These are phyloP conservation scores for Meloidogyne floridensis DNA, from an alignment of 1,140 invertebrate species.

Conservation along the genomic window DNA sequence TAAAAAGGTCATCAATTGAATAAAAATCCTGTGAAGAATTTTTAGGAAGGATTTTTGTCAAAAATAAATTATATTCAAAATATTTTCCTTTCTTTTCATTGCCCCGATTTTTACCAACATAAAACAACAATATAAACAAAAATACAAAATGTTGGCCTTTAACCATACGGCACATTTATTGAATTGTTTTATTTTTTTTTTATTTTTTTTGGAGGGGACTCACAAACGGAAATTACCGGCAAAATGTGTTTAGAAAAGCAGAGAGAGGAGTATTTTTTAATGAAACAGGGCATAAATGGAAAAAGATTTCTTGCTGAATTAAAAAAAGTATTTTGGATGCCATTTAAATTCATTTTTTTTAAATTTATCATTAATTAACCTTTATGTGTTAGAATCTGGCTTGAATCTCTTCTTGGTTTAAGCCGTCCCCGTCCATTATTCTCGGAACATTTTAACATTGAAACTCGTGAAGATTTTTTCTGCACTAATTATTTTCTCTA, in stretches of 20 bases:
- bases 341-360: too few species aligned
- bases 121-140: not conserved
- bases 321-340: too few species aligned
- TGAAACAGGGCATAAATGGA: not conserved
- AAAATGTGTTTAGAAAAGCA: not conserved
- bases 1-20: not conserved
- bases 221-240: not conserved
- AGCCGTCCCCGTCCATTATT: too few species aligned
- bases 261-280: not conserved
- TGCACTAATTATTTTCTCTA: too few species aligned
- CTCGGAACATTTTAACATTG: too few species aligned
- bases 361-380: too few species aligned
- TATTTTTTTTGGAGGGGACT: too few species aligned
- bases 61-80: not conserved
- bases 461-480: too few species aligned
- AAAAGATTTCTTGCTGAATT: too few species aligned
- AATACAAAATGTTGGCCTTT: not conserved
- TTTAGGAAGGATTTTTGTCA: not conserved
- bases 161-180: not conserved
- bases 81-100: not conserved
- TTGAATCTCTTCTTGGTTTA: too few species aligned
- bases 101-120: not conserved
- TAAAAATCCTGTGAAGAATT: not conserved
- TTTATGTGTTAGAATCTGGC: too few species aligned
- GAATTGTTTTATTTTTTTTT: not conserved